These are phyloP conservation scores for Reticulitermes lucifugus DNA, from an alignment of 2,888 invertebrate genomes.

Conservation along the genomic window DNA sequence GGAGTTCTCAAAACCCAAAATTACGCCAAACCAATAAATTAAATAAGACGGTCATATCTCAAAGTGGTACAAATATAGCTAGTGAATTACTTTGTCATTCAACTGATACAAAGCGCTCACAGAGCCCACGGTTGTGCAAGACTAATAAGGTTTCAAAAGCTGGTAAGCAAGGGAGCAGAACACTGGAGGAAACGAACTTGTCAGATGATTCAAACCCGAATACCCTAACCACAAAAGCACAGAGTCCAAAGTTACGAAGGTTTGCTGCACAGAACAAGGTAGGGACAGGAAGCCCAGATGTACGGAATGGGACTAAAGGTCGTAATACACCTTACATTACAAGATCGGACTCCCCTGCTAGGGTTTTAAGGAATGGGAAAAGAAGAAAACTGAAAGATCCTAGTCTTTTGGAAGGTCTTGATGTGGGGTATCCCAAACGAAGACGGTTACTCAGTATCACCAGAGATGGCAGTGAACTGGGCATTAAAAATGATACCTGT, in stretches of 20 bases:
- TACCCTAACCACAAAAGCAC: neutral
- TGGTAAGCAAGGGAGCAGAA: neutral
- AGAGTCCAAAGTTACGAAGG: conserved; percentile 9
- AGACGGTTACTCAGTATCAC: conserved; percentile 63
- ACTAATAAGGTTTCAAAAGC: conserved; percentile 1
- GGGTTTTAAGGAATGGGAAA: conserved; percentile 51
- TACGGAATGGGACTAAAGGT: conserved; percentile 34
- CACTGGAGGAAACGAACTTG: neutral
- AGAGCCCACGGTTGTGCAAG: neutral
- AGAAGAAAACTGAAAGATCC: conserved; percentile 63
- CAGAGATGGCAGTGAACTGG: conserved; percentile 44
- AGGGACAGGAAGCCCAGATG: neutral
- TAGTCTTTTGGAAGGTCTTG: conserved; percentile 70
- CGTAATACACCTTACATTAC: conserved; percentile 41
- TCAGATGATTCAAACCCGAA: neutral
- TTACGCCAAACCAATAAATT: neutral
- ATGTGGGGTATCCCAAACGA: conserved; percentile 64
- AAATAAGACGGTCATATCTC: neutral
- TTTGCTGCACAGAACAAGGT: neutral
- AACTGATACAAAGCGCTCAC: neutral
- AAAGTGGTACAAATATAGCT: neutral
- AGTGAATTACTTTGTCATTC: neutral
- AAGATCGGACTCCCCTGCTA: conserved; percentile 43
- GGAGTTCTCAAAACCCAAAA: neutral
- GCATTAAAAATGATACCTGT: conserved; percentile 21